Percentiles rank a stretch among this genome's conserved stretches.
These are phyloP conservation scores for Brachypodius melanocephalos DNA, from an alignment of 2,113 vertebrate genomes.

Conservation along the genomic window DNA sequence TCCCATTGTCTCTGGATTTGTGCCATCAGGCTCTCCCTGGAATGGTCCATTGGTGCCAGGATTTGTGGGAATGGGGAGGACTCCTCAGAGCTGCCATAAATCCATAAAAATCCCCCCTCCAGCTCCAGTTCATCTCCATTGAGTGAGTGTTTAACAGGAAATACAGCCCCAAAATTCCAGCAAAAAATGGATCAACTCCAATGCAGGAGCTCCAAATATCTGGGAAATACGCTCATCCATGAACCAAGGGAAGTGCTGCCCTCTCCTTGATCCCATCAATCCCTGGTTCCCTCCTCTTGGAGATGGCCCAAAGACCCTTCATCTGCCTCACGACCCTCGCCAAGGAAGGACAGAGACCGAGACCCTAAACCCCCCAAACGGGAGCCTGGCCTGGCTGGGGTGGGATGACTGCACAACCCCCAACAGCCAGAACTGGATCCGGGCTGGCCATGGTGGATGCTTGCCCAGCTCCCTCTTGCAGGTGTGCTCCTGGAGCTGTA, in stretches of 20 bases:
- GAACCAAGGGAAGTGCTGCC: background rate
- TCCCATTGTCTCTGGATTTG: background rate
- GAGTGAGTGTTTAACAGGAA: background rate
- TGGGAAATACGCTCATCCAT: background rate
- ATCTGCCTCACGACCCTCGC: too few relatives aligned
- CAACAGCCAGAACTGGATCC: too few relatives aligned
- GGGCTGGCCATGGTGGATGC: too few relatives aligned
- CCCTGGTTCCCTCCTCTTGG: background rate
- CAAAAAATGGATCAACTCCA: background rate
- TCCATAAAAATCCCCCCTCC: background rate
- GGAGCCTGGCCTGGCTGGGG: too few relatives aligned
- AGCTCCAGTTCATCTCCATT: background rate
- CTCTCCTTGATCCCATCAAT: background rate
- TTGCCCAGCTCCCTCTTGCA: too few relatives aligned
- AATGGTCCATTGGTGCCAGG: background rate
- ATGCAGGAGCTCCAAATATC: background rate
- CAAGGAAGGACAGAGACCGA: too few relatives aligned
- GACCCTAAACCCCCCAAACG: too few relatives aligned
- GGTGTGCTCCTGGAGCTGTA: too few relatives aligned
- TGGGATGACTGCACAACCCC: too few relatives aligned
- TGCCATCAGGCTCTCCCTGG: background rate
- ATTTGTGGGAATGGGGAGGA: background rate
- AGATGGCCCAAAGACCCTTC: too few relatives aligned
- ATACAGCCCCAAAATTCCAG: background rate
- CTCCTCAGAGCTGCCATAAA: background rate